Percentiles rank a stretch among this genome's conserved stretches.
These are phyloP conservation scores for Gibbula magus DNA, from an alignment of 2,888 invertebrate species.

Conservation along the genomic window DNA sequence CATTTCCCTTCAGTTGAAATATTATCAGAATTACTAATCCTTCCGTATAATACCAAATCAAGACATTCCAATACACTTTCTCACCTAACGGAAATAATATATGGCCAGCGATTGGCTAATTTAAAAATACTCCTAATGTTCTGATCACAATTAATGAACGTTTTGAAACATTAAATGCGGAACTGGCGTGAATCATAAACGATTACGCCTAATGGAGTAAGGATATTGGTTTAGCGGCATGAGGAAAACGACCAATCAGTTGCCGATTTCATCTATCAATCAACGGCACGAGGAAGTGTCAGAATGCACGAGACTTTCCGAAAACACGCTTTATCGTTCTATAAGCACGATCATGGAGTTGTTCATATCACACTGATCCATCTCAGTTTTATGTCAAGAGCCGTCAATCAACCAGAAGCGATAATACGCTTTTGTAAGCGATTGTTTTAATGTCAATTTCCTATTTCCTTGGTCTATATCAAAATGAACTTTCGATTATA, in stretches of 20 bases:
- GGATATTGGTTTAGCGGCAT: not conserved
- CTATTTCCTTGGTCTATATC: too few species aligned
- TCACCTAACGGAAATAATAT: too few species aligned
- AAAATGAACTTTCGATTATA: too few species aligned
- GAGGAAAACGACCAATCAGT: not conserved
- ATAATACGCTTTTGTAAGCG: too few species aligned
- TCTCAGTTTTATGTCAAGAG: not conserved
- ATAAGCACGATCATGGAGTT: not conserved
- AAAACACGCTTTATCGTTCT: not conserved
- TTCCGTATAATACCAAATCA: too few species aligned
- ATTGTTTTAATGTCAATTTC: too few species aligned
- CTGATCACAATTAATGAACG: not conserved
- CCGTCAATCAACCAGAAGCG: not conserved
- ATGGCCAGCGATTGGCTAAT: too few species aligned
- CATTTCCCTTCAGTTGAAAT: too few species aligned
- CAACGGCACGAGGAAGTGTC: slow-evolving; percentile 8
- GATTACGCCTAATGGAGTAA: not conserved
- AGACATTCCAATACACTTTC: too few species aligned
- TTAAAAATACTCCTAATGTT: too few species aligned
- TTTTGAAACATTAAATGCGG: not conserved
- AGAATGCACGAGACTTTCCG: not conserved
- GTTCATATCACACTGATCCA: not conserved
- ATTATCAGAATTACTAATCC: too few species aligned
- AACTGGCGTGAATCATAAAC: not conserved
- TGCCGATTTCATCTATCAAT: not conserved